A percentile compares a stretch with the other conserved stretches of the same genome.
These are phyloP conservation scores for Stichopus horrens DNA, from an alignment of 53 echinoderm and acorn worm species.

Conservation along the genomic window DNA sequence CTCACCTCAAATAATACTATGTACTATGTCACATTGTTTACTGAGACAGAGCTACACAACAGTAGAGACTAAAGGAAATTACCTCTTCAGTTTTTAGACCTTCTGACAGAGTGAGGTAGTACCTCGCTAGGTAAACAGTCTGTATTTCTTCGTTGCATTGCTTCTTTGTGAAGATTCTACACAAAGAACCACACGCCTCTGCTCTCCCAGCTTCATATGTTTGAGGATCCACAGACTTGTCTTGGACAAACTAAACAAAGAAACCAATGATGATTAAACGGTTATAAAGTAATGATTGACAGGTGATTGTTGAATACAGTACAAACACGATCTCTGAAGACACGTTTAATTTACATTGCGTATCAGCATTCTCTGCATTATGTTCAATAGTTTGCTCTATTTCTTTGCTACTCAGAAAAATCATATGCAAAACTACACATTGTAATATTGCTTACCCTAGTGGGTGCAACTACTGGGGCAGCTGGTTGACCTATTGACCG, in stretches of 20 bases:
- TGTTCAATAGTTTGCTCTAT: too few relatives aligned
- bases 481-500: not conserved
- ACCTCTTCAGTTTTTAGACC: conserved; percentile 85
- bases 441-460: not conserved
- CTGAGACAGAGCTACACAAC: not conserved
- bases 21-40: too few relatives aligned
- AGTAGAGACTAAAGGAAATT: not conserved
- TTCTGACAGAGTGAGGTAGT: conserved; percentile 81
- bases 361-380: too few relatives aligned
- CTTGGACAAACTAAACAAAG: conserved; percentile 7
- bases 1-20: too few relatives aligned
- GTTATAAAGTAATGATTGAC: too few relatives aligned
- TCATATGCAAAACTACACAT: too few relatives aligned
- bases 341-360: too few relatives aligned
- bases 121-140: conserved; percentile 83
- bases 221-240: conserved; percentile 60
- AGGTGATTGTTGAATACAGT: too few relatives aligned
- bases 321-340: too few relatives aligned
- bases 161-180: conserved; percentile 85
- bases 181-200: conserved; percentile 92
- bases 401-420: too few relatives aligned
- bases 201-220: conserved; percentile 95
- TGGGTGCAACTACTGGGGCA: not conserved
- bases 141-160: conserved; percentile 86
- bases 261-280: too few relatives aligned